Evolutionary conservation across 2,113 vertebrate species (phyloP).

Genomic region (Helogale parvula): DNA sequence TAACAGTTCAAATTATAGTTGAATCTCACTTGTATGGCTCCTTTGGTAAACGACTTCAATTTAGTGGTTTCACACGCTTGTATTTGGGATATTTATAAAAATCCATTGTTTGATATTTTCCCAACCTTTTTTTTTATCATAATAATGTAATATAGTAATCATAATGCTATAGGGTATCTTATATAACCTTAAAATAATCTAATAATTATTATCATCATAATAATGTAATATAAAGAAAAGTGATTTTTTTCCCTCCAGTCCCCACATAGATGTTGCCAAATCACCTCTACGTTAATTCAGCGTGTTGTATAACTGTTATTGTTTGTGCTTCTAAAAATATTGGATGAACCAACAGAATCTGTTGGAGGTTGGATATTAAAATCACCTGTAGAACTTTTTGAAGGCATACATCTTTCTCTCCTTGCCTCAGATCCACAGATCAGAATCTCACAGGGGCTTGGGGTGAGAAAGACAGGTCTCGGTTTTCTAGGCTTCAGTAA

Average conservation of each 20-base stretch:
- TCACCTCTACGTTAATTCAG: neutral
- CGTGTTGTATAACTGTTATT: neutral
- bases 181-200: neutral
- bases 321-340: neutral
- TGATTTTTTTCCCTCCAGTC: neutral
- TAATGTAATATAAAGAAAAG: neutral
- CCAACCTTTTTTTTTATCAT: neutral
- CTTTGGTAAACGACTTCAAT: constrained; percentile 12
- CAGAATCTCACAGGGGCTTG: neutral
- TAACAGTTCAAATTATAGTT: neutral
- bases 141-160: neutral
- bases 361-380: neutral
- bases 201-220: neutral
- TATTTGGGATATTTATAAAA: constrained; percentile 1
- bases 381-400: neutral
- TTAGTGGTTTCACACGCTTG: constrained; percentile 23
- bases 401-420: neutral
- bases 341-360: neutral
- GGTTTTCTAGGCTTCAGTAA: neutral
- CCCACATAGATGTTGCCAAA: neutral
- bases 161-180: neutral
- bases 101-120: neutral
- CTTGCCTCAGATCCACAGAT: neutral
- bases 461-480: neutral
- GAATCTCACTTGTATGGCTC: neutral